Conservation (phyloP, 2,888 invertebrate genomes). For the Acrobasis consociella region DNA sequence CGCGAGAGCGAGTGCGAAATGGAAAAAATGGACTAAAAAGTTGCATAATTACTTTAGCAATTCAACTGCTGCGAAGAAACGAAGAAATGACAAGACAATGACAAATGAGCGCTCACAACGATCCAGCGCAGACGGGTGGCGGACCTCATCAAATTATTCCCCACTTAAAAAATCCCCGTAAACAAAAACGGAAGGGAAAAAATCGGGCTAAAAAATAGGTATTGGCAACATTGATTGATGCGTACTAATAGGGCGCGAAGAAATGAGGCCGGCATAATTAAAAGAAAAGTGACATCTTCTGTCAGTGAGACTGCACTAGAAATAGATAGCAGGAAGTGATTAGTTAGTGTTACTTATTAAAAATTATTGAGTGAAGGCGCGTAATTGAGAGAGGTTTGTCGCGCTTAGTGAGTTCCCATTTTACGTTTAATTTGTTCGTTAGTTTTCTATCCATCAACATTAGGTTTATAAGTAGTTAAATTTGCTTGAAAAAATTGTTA, state of each 20-base stretch:
- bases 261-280: constrained; percentile 80
- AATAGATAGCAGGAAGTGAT: constrained; percentile 80
- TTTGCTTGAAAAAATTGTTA: neutral
- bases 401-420: constrained; percentile 43
- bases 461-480: neutral
- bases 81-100: constrained; percentile 83
- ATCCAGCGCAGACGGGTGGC: constrained; percentile 80
- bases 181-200: constrained; percentile 79
- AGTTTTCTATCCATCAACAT: constrained; percentile 23
- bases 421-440: constrained; percentile 43
- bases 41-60: constrained; percentile 79
- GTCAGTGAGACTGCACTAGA: constrained; percentile 72
- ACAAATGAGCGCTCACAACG: constrained; percentile 74
- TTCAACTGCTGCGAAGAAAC: constrained; percentile 79
- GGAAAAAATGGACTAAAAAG: constrained; percentile 73
- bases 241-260: constrained; percentile 83
- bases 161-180: constrained; percentile 81
- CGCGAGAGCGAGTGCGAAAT: constrained; percentile 42
- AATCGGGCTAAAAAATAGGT: constrained; percentile 79
- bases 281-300: constrained; percentile 81
- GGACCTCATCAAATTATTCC: constrained; percentile 83
- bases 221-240: constrained; percentile 84
- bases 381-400: constrained; percentile 70
- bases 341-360: constrained; percentile 69
- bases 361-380: constrained; percentile 80